Conservation (phyloP, 2,797 vertebrate species). For the Pangasius djambal region DNA sequence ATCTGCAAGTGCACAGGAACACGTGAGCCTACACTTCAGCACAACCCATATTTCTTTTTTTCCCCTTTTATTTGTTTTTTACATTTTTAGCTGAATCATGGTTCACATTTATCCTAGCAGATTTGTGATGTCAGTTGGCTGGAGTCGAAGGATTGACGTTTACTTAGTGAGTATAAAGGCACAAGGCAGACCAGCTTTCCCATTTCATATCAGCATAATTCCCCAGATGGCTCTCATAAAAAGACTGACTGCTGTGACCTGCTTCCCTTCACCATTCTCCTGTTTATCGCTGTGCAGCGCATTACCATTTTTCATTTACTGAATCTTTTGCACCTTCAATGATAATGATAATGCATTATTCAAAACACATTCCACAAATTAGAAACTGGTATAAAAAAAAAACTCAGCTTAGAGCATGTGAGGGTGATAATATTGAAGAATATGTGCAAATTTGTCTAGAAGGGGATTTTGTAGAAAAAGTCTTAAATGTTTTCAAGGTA, state of each 20-base stretch:
- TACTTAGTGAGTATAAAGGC: slow-evolving; percentile 76
- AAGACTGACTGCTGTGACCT: slow-evolving; percentile 53
- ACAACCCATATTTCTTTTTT: neutral
- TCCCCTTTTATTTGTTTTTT: slow-evolving; percentile 29
- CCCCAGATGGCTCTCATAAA: slow-evolving; percentile 58
- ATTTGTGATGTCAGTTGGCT: slow-evolving; percentile 77
- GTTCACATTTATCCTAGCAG: slow-evolving; percentile 61
- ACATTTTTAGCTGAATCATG: slow-evolving; percentile 14
- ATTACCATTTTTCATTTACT: slow-evolving; percentile 62
- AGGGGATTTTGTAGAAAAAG: neutral
- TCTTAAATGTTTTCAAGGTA: slow-evolving; percentile 2
- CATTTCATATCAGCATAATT: slow-evolving; percentile 49
- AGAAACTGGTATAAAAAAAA: neutral
- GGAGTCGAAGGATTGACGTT: slow-evolving; percentile 77
- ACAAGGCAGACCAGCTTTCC: slow-evolving; percentile 22
- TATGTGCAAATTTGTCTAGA: neutral
- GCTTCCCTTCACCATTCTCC: slow-evolving; percentile 36
- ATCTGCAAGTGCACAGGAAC: slow-evolving; percentile 74
- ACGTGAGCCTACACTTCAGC: slow-evolving; percentile 68
- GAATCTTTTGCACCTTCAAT: slow-evolving; percentile 30
- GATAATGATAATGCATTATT: slow-evolving; percentile 33
- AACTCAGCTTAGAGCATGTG: neutral
- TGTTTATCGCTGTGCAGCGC: slow-evolving; percentile 51
- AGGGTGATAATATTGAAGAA: slow-evolving; percentile 10
- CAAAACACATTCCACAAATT: slow-evolving; percentile 1